Evolutionary conservation across 2,888 invertebrate genomes (phyloP).

Genomic region (Trichogramma evanescens): DNA sequence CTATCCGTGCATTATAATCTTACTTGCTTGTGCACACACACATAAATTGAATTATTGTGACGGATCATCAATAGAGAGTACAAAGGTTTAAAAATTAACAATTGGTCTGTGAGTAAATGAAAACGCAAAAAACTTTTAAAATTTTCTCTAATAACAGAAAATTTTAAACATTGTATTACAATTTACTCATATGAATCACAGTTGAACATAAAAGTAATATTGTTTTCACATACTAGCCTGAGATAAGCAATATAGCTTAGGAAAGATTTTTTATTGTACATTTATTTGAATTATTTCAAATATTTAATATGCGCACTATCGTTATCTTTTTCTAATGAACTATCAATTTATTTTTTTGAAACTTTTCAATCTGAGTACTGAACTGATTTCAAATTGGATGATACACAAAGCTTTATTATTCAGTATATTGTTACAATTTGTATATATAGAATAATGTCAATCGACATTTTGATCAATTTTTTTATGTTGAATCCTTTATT

Average conservation of each 20-base stretch:
- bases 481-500: constrained; percentile 4
- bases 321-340: too few relatives aligned
- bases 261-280: too few relatives aligned
- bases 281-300: too few relatives aligned
- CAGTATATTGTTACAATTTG: constrained; percentile 10
- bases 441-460: constrained; percentile 12
- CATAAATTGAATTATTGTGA: background rate
- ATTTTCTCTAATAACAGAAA: constrained; percentile 1
- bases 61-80: background rate
- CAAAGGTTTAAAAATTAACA: background rate
- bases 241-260: constrained; percentile 1
- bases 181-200: background rate
- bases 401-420: constrained; percentile 4
- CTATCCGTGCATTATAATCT: background rate
- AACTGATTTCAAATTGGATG: background rate
- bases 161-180: constrained; percentile 7
- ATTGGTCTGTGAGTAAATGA: constrained; percentile 12
- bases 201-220: constrained; percentile 8
- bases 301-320: too few relatives aligned
- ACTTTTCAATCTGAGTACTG: constrained; percentile 5
- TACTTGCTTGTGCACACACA: background rate
- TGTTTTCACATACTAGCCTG: constrained; percentile 1
- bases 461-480: background rate
- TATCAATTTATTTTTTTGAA: background rate
- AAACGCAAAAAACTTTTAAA: constrained; percentile 1